Evolutionary conservation across 2,797 vertebrate species (phyloP).

Genomic region (Sitta carolinensis): DNA sequence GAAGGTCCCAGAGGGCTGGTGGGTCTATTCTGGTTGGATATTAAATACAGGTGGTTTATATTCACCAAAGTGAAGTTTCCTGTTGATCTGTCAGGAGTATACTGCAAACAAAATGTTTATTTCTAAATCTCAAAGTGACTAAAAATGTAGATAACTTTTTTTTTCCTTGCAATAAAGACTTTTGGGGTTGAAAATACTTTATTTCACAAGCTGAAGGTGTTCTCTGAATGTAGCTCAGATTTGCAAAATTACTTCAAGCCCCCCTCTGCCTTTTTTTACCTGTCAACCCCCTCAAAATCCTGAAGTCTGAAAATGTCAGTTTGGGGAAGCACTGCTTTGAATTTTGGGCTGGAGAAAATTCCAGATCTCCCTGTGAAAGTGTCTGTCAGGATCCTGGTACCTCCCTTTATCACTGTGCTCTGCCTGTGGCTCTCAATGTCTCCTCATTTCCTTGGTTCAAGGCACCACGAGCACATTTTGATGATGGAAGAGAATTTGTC

Average conservation of each 20-base stretch:
- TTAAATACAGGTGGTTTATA: neutral
- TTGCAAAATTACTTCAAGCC: neutral
- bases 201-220: neutral
- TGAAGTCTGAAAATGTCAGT: neutral
- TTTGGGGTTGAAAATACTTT: neutral
- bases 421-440: neutral
- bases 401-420: fast-evolving
- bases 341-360: neutral
- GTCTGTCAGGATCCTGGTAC: neutral
- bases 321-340: neutral
- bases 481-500: neutral
- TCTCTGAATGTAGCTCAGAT: neutral
- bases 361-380: neutral
- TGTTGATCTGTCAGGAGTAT: neutral
- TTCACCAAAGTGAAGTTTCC: neutral
- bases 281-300: neutral
- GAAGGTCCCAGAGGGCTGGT: neutral
- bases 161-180: neutral
- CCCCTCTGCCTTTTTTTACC: neutral
- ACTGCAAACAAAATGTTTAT: neutral
- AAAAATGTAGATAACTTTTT: neutral
- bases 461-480: fast-evolving
- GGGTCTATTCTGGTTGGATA: neutral
- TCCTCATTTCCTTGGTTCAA: neutral
- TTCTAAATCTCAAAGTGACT: neutral